These are phyloP conservation scores for Anoplius nigerrimus DNA, from an alignment of 2,888 invertebrate species.

Conservation along the genomic window DNA sequence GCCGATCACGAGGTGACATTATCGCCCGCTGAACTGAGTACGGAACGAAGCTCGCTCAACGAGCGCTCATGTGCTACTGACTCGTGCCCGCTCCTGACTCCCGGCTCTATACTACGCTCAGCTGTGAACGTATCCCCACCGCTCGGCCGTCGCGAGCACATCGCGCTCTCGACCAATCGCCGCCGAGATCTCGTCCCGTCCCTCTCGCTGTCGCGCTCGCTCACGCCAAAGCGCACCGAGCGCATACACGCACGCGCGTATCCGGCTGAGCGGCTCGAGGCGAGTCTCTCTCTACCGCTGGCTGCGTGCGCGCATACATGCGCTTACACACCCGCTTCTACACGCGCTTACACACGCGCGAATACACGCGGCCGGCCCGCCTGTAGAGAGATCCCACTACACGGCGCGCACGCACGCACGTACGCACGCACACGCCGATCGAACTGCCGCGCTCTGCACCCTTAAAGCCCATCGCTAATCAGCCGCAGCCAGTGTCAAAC, in stretches of 20 bases:
- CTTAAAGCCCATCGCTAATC: conserved; percentile 4
- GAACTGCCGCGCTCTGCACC: neutral
- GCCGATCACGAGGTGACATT: conserved; percentile 66
- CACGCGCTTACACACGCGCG: no score
- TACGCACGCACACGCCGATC: neutral
- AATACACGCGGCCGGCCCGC: no score
- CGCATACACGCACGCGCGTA: neutral
- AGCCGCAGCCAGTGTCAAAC: neutral
- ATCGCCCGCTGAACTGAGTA: conserved; percentile 54
- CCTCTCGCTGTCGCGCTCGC: conserved; percentile 22
- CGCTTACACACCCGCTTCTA: no score
- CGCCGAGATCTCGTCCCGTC: conserved; percentile 17
- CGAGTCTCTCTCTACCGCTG: neutral
- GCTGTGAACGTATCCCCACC: conserved; percentile 75
- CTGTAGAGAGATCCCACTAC: no score
- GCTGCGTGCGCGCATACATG: neutral
- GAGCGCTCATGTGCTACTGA: conserved; percentile 75
- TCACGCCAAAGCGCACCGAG: neutral
- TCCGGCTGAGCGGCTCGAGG: neutral
- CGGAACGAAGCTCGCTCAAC: conserved; percentile 71
- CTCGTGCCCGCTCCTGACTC: conserved; percentile 64
- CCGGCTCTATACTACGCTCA: conserved; percentile 79
- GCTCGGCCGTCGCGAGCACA: neutral
- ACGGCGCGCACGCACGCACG: no score
- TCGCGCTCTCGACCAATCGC: conserved; percentile 7